Evolutionary conservation across 2,888 invertebrate species (phyloP).

Genomic region (Ormyrus labotus): DNA sequence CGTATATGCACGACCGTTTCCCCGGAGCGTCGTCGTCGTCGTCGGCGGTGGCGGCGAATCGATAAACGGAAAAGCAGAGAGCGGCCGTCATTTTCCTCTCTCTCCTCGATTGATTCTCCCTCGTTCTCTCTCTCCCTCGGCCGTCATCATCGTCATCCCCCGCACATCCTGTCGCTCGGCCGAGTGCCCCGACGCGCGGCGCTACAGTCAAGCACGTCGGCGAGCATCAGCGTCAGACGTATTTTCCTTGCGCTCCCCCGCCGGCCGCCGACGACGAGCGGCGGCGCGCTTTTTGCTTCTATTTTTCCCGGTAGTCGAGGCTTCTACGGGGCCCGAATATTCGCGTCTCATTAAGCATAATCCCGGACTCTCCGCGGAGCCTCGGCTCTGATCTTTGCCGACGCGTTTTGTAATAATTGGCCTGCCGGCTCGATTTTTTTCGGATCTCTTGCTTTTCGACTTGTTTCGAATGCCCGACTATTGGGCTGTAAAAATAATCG

Average conservation of each 20-base stretch:
- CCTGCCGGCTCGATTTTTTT: too few species aligned
- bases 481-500: too few species aligned
- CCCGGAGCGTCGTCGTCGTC: not conserved
- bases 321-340: not conserved
- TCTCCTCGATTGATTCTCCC: not conserved
- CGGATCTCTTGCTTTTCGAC: too few species aligned
- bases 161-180: slow-evolving; percentile 6
- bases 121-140: not conserved
- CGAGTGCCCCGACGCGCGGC: slow-evolving; percentile 11
- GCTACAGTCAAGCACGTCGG: slow-evolving; percentile 29
- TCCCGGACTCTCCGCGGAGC: not conserved
- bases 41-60: not conserved
- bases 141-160: not conserved
- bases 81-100: slow-evolving; percentile 3
- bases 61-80: slow-evolving; percentile 6
- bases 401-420: too few species aligned
- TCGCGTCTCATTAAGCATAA: slow-evolving; percentile 43
- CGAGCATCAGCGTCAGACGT: slow-evolving; percentile 42
- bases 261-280: too few species aligned
- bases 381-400: too few species aligned
- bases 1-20: not conserved
- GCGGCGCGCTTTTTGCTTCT: too few species aligned
- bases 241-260: too few species aligned
- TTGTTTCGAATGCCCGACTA: too few species aligned
- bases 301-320: too few species aligned